Evolutionary conservation across 2,797 vertebrate species (phyloP).

Genomic region (Limosa lapponica): DNA sequence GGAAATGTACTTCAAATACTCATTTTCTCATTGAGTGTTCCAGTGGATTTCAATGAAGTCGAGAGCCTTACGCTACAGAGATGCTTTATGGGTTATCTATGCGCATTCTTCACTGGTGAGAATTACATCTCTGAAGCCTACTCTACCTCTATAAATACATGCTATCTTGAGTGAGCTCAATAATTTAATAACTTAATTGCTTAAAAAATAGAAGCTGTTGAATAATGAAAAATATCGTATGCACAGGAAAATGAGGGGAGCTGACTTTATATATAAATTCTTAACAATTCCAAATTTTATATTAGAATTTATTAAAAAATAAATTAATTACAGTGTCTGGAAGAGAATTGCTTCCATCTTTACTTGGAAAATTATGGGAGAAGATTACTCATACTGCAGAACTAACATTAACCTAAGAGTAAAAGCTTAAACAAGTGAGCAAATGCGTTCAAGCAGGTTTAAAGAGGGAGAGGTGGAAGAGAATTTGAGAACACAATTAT

Average conservation of each 20-base stretch:
- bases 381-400: not conserved
- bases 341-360: not conserved
- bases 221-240: not conserved
- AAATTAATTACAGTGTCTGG: not conserved
- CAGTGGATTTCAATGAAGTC: not conserved
- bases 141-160: slow-evolving; percentile 22
- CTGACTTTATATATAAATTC: not conserved
- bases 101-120: not conserved
- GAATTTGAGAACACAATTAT: not conserved
- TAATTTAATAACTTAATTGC: not conserved
- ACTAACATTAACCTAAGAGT: not conserved
- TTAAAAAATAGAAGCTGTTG: not conserved
- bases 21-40: not conserved
- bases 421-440: not conserved
- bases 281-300: not conserved
- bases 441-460: not conserved
- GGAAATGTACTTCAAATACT: not conserved
- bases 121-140: slow-evolving; percentile 1
- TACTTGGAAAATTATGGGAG: not conserved
- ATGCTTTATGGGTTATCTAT: not conserved
- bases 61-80: not conserved
- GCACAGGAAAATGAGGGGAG: not conserved
- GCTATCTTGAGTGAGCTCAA: not conserved
- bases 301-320: not conserved
- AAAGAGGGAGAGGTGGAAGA: not conserved